Base-by-base conservation (phyloP, 1,140 invertebrate genomes). In the Sycophila sp. region DNA sequence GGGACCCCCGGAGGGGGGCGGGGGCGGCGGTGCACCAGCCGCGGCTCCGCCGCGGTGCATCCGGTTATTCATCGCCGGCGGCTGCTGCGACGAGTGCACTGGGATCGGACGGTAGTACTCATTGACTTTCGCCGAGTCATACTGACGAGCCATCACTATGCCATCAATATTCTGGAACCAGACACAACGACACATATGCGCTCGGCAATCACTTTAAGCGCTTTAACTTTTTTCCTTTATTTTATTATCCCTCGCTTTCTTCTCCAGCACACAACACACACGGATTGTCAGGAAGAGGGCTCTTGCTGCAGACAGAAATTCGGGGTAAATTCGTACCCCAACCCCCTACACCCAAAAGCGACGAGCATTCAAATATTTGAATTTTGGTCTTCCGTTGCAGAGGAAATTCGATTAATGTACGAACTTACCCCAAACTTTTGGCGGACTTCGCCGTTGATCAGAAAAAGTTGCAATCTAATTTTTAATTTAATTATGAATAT, bases 81-180 rank as follows among this genome's bases (percentile, higher is more conserved):
- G 82, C 81, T 8, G 53, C 69, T 64, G 60, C 26, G 58, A 63
- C 67, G 67, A 69, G 73, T 85, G 83, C 72, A 84, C 84, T 76
- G 84, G 84, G 76, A 85, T 84, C 73, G 80, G 84, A 55, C 83
- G 84, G 77, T 85, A 85, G 83, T 80, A 83, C 73, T 85, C 83
- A 79, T 76, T 80, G 80, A 83, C 80, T 77, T 85, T 83, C 76
- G 78, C 80, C 75, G 81, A 77, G 76, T 86, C 85, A 84, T 84
- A 85, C 80, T 85, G 84, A 83, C 85, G 84, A 74, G 84, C 82
- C 84, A 86, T 85, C 84, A 86, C 84, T 83, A 86, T 82, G 69
- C 85, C 84, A 82, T 86, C 85, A 83, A 86, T 86, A 80, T 86
- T 86, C 85, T 86, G 85, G 74, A 86, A 86, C 85, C 84, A 86